Evolutionary conservation across 2,797 vertebrate genomes (phyloP).

Genomic region (Enteromius unitaeniatus): DNA sequence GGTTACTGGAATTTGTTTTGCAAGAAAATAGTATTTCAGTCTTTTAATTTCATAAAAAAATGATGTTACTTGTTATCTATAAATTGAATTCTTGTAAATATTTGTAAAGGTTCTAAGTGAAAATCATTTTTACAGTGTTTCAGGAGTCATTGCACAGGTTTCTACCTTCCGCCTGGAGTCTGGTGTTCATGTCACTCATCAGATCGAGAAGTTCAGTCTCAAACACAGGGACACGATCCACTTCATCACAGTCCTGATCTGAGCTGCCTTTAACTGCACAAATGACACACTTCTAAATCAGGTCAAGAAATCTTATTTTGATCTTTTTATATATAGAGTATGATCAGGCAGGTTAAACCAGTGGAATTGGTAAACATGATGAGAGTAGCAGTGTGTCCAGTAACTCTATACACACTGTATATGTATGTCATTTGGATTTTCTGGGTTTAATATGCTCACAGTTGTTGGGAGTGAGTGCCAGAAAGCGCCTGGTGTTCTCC

Average conservation of each 20-base stretch:
- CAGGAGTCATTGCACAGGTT: not conserved
- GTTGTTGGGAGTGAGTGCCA: constrained; percentile 74
- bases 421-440: not conserved
- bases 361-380: too few relatives aligned
- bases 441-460: constrained; percentile 58
- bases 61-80: not conserved
- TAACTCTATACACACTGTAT: too few relatives aligned
- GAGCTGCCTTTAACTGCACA: not conserved
- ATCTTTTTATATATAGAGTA: not conserved
- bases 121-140: too few relatives aligned
- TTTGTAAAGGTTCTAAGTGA: too few relatives aligned
- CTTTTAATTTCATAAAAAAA: not conserved
- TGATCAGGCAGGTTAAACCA: not conserved
- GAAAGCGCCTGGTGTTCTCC: constrained; percentile 85
- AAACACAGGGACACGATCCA: constrained; percentile 75
- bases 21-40: not conserved
- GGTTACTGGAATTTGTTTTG: too few relatives aligned
- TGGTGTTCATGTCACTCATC: constrained; percentile 64
- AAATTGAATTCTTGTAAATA: not conserved
- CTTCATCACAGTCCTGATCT: constrained; percentile 68
- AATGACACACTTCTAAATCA: not conserved
- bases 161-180: constrained; percentile 62
- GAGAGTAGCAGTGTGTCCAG: too few relatives aligned
- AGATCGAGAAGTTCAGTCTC: constrained; percentile 78
- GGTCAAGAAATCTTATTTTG: not conserved